Evolutionary conservation across 1,140 invertebrate species (phyloP).

Genomic region (Melanaphis sacchari): DNA sequence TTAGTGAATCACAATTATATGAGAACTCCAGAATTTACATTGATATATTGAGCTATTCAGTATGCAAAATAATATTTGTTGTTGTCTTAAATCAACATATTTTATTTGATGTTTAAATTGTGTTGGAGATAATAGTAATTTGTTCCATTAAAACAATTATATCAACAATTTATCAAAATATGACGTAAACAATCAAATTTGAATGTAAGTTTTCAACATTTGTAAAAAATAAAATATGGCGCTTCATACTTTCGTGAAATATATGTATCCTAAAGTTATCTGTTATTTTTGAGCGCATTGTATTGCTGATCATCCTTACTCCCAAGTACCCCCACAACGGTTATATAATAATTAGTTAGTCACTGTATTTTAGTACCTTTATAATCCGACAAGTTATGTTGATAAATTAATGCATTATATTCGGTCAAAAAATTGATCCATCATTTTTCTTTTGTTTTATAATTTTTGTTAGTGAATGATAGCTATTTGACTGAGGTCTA

Average conservation of each 20-base stretch:
- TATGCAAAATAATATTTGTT: not conserved
- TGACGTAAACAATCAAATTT: not conserved
- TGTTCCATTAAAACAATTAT: not conserved
- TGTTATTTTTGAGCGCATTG: not conserved
- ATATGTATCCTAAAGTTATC: not conserved
- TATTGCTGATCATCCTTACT: not conserved
- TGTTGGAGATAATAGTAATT: not conserved
- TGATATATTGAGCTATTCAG: not conserved
- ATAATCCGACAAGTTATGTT: not conserved
- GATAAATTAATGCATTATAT: not conserved
- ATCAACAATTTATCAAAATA: not conserved
- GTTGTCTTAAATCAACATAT: not conserved
- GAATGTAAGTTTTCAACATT: slow-evolving; percentile 2
- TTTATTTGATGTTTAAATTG: not conserved
- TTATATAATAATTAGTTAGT: not conserved
- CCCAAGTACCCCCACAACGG: not conserved
- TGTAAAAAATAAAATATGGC: not conserved
- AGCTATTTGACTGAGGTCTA: not conserved
- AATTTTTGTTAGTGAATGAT: not conserved
- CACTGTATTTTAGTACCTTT: slow-evolving; percentile 15
- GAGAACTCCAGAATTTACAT: not conserved
- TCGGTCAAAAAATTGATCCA: not conserved
- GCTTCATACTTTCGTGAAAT: not conserved
- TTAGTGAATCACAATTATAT: not conserved
- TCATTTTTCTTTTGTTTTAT: not conserved